Percentiles rank a stretch among this genome's conserved stretches.
Evolutionary conservation across 2,888 invertebrate genomes (phyloP).

Genomic region (Brachypalpus laphriformis): DNA sequence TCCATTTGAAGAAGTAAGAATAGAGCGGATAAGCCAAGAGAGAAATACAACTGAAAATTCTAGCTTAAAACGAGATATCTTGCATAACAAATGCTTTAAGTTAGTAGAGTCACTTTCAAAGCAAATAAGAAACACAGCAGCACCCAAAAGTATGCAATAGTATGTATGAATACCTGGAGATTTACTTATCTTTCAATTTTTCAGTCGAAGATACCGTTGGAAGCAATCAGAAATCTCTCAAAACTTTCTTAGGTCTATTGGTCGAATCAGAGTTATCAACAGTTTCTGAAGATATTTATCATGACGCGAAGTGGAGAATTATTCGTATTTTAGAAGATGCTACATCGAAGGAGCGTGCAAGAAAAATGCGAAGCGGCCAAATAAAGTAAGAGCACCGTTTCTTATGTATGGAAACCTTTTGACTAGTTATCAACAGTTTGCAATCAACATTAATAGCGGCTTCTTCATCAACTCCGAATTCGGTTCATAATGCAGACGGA

Average conservation of each 20-base stretch:
- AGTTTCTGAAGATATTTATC: conserved; percentile 11
- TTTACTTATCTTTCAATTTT: neutral
- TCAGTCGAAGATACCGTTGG: neutral
- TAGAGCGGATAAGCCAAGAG: neutral
- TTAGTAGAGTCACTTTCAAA: neutral
- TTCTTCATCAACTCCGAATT: neutral
- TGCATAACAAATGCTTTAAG: neutral
- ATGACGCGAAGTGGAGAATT: conserved; percentile 43
- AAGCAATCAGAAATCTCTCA: neutral
- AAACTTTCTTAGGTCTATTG: conserved; percentile 14
- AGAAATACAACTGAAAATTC: neutral
- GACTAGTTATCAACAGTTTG: neutral
- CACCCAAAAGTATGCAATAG: neutral
- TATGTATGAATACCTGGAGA: neutral
- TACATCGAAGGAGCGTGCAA: neutral
- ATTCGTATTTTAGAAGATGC: conserved; percentile 12
- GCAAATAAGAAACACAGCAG: neutral
- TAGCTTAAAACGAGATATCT: neutral
- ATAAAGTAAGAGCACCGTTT: neutral
- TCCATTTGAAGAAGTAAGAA: neutral
- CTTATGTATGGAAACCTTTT: neutral
- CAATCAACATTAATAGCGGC: no score
- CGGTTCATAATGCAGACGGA: neutral
- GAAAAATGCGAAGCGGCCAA: neutral
- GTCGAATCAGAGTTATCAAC: conserved; percentile 28